A percentile compares a stretch with the other conserved stretches of the same genome.
Evolutionary conservation across 2,797 vertebrate species (phyloP).

Genomic region (Brachyrhaphis roseni): DNA sequence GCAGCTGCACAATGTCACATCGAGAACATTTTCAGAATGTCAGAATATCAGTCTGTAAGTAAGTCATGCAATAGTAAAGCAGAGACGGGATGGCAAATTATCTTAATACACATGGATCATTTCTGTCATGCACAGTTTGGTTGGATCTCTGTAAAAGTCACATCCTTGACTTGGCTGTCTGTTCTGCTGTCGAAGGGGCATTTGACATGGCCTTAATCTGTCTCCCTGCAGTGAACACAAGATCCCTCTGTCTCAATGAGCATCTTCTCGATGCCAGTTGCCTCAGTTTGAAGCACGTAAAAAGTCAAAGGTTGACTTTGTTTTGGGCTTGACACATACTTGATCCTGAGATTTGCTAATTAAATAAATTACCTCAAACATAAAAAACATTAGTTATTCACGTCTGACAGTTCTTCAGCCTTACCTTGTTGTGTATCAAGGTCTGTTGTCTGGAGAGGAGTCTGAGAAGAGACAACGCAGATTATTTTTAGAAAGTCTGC

Average conservation of each 20-base stretch:
- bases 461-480: slow-evolving; percentile 58
- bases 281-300: slow-evolving; percentile 31
- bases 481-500: slow-evolving; percentile 85
- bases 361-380: neutral
- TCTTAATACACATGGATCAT: slow-evolving; percentile 28
- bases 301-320: slow-evolving; percentile 24
- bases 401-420: slow-evolving; percentile 1
- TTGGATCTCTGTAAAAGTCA: slow-evolving; percentile 72
- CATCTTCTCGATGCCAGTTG: slow-evolving; percentile 48
- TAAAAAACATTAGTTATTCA: slow-evolving; percentile 12
- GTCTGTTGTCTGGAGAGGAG: slow-evolving; percentile 56
- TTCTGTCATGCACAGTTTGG: slow-evolving; percentile 57
- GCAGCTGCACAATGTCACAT: slow-evolving; percentile 71
- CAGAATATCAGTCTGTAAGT: slow-evolving; percentile 27
- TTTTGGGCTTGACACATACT: slow-evolving; percentile 31
- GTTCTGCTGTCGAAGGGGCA: slow-evolving; percentile 55
- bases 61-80: slow-evolving; percentile 21
- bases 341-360: slow-evolving; percentile 4
- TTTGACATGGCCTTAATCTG: slow-evolving; percentile 75
- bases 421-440: slow-evolving; percentile 45
- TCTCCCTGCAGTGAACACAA: slow-evolving; percentile 49
- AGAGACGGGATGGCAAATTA: slow-evolving; percentile 23
- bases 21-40: slow-evolving; percentile 38
- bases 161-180: slow-evolving; percentile 71
- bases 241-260: slow-evolving; percentile 39